These are phyloP conservation scores for Ctenoplectra terminalis DNA, from an alignment of 1,140 invertebrate genomes.

Conservation along the genomic window DNA sequence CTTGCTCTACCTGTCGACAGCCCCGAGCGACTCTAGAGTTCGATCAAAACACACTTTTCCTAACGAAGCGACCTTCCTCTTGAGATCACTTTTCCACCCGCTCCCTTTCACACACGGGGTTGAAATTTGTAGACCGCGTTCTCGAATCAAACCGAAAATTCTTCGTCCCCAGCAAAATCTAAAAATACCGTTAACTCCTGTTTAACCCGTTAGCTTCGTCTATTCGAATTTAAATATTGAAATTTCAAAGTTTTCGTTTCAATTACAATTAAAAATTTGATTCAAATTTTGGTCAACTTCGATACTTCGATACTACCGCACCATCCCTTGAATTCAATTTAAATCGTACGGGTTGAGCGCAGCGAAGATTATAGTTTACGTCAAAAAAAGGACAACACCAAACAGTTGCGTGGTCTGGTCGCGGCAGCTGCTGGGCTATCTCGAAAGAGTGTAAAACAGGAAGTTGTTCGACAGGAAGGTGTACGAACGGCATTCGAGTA, in stretches of 20 bases:
- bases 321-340: not conserved
- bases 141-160: not conserved
- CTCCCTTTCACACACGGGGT: not conserved
- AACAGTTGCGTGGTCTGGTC: constrained; percentile 45
- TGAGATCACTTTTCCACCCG: not conserved
- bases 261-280: not conserved
- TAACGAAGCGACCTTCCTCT: too few species aligned
- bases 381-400: constrained; percentile 29
- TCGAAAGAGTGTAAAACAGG: constrained; percentile 57
- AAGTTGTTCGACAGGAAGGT: constrained; percentile 47
- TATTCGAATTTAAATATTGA: not conserved
- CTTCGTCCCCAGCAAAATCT: too few species aligned
- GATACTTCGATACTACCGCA: too few species aligned
- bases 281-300: not conserved
- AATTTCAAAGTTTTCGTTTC: not conserved
- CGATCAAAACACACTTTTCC: constrained; percentile 45
- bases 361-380: not conserved
- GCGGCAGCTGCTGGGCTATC: constrained; percentile 51
- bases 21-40: constrained; percentile 61
- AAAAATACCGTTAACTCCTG: too few species aligned
- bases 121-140: not conserved
- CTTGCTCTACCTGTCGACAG: constrained; percentile 73
- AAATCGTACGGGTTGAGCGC: not conserved
- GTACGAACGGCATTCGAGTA: constrained; percentile 23
- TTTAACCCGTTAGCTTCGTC: too few species aligned